A percentile compares a stretch with the other conserved stretches of the same genome.
These are phyloP conservation scores for Stictocephala bisonia DNA, from an alignment of 2,888 invertebrate genomes.

Conservation along the genomic window DNA sequence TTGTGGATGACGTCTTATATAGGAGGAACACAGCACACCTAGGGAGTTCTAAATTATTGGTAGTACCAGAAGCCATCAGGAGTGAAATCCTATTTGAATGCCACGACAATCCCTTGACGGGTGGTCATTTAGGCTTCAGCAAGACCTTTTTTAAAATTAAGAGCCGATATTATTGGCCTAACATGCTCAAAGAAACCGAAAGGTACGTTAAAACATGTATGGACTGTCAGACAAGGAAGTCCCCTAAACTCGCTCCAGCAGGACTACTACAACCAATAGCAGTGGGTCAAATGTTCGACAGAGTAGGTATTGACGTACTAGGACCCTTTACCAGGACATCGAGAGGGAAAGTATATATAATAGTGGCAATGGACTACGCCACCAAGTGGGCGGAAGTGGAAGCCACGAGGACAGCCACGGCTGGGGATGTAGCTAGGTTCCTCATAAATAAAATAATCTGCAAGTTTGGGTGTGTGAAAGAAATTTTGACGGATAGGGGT, in stretches of 20 bases:
- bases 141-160: not conserved
- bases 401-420: no score
- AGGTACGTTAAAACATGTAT: conserved; percentile 18
- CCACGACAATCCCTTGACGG: not conserved
- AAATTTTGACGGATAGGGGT: conserved; percentile 1
- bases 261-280: conserved; percentile 7
- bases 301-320: conserved; percentile 19
- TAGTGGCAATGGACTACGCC: conserved; percentile 9
- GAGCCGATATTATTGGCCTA: conserved; percentile 12
- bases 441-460: conserved; percentile 18
- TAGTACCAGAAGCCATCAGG: not conserved
- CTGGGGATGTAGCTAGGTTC: conserved; percentile 1
- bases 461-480: conserved; percentile 2
- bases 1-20: not conserved
- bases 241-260: not conserved
- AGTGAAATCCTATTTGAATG: not conserved
- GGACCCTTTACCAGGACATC: conserved; percentile 5
- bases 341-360: conserved; percentile 2
- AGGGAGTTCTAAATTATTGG: not conserved
- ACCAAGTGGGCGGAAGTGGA: conserved; percentile 14
- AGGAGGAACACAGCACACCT: not conserved
- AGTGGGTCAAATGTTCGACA: conserved; percentile 6
- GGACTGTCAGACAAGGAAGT: conserved; percentile 19
- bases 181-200: conserved; percentile 6
- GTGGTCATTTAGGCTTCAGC: conserved; percentile 27